Conservation (phyloP, 92 coral and sea anemone species). For the Desmophyllum pertusum region DNA sequence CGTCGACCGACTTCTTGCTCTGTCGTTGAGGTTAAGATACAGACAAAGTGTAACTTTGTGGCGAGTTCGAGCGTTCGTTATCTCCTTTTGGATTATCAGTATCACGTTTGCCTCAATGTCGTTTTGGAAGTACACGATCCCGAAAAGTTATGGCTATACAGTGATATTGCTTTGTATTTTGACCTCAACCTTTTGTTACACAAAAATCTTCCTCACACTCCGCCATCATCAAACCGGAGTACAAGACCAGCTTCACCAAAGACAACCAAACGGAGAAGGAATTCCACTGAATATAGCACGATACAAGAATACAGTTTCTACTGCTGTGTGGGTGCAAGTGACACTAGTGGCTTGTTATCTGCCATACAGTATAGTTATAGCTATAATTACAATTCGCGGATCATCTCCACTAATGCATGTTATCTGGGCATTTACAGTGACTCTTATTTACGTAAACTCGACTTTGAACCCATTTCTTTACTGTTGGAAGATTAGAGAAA, state of each 20-base stretch:
- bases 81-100: not conserved
- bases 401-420: not conserved
- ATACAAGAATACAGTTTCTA: not conserved
- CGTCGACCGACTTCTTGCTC: conserved; percentile 26
- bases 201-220: not conserved
- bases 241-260: not conserved
- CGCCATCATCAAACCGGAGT: not conserved
- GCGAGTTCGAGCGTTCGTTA: not conserved
- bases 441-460: not conserved
- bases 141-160: not conserved
- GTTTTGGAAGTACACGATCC: not conserved
- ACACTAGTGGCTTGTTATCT: not conserved
- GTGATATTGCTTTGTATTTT: not conserved
- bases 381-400: not conserved
- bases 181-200: not conserved
- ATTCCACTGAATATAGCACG: not conserved
- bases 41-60: not conserved
- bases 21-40: conserved; percentile 10
- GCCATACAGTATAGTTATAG: not conserved
- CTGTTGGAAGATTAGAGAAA: not conserved
- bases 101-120: not conserved
- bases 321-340: not conserved
- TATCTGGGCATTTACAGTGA: not conserved
- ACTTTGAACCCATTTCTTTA: not conserved
- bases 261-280: not conserved